Evolutionary conservation across 2,113 vertebrate genomes (phyloP).

Genomic region (Dasypus novemcinctus): DNA sequence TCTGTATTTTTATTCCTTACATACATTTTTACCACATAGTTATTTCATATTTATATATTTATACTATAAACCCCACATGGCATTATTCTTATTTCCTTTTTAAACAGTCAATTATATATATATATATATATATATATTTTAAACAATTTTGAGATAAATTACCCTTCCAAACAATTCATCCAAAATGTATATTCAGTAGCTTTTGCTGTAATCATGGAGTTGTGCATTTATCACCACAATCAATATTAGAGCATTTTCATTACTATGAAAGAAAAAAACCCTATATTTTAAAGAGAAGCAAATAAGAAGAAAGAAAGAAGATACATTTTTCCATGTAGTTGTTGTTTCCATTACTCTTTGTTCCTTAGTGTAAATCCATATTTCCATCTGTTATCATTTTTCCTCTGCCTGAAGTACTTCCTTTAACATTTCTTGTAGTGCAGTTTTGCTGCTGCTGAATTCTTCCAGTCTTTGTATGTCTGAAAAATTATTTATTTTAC

Average conservation of each 20-base stretch:
- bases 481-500: background rate
- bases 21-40: background rate
- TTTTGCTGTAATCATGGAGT: too few species aligned
- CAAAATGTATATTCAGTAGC: too few species aligned
- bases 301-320: background rate
- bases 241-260: too few species aligned
- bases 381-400: background rate
- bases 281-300: conserved; percentile 20
- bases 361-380: background rate
- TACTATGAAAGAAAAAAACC: too few species aligned
- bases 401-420: background rate
- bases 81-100: background rate
- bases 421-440: background rate
- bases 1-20: background rate
- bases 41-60: background rate
- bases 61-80: background rate
- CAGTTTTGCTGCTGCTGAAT: background rate
- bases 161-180: too few species aligned
- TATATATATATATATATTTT: too few species aligned
- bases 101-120: background rate
- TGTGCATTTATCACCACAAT: too few species aligned
- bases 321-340: background rate
- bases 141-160: too few species aligned
- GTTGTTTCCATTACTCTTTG: background rate
- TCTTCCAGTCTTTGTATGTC: background rate